Evolutionary conservation across 2,113 vertebrate genomes (phyloP), one percentile per base, ranked within the genome.

Genomic region (Cololabis saira): DNA sequence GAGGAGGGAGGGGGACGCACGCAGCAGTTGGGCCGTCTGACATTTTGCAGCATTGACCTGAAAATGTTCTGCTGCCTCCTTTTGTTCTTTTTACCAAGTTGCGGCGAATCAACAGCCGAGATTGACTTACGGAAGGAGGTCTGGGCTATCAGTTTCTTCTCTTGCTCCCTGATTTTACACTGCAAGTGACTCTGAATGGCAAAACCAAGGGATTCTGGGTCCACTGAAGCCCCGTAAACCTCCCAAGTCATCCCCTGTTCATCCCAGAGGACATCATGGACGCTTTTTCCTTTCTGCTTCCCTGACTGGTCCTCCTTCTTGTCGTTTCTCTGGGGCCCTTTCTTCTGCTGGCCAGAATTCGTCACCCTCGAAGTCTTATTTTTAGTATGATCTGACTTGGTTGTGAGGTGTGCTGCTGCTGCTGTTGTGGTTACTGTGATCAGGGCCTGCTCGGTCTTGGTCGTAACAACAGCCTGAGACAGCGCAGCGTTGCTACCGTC

Each of bases 171-270:
- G 82, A 99, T 99, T 80, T 99, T 98, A 79, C 96, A 95, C 89
- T 98, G 97, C 53, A 99, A 84, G 74, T 99, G 98, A 90, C 96
- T 99, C 93, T 99, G 98, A 83, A 99, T 99, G 24, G 97, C 98
- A 7, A 98, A 93, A 12, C 98, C 98, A 30, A 99, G 90, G 0
- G 95, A 98, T 74, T 99, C 98, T 0, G 95, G 96, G 85, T 99
- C 98, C 0, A 98, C 90, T 0, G 97, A 96, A 0, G 98, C 98
- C 1, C 98, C 98, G 0, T 99, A 99, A 50, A 99, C 97, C 77
- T 99, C 98, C 98, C 98, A 99, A 0, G 98, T 99, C 98, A 99
- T 99, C 58, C 98, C 98, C 74, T 99, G 97, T 62, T 99, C 98
- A 0, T 99, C 98, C 98, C 98, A 99, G 45, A 97, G 89, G 0